Percentiles rank a stretch among this genome's conserved stretches.
phyloP scores from a whole-genome alignment of 1,140 invertebrate species.

The Teleopsis dalmanni region DNA sequence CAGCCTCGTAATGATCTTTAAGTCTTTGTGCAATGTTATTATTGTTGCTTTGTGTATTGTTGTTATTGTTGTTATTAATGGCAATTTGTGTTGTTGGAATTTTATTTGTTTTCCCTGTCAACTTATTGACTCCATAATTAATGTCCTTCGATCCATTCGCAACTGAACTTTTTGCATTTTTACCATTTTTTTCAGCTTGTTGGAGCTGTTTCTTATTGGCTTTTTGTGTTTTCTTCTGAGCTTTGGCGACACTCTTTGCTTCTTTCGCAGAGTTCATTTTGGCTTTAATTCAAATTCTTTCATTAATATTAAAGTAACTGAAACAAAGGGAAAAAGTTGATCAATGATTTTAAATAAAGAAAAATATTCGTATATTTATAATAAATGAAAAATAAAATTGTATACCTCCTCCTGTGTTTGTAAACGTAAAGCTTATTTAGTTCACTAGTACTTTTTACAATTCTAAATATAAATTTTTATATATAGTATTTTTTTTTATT shows the following conservation, averaged over 20 bases:
- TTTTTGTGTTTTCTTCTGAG: constrained; percentile 35
- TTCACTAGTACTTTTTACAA: too few species aligned
- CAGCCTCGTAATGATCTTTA: constrained; percentile 1
- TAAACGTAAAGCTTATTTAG: too few species aligned
- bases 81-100: neutral
- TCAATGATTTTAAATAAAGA: too few species aligned
- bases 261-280: constrained; percentile 35
- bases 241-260: constrained; percentile 28
- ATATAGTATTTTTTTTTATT: too few species aligned
- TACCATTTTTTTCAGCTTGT: constrained; percentile 23
- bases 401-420: too few species aligned
- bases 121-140: constrained; percentile 2
- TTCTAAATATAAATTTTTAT: too few species aligned
- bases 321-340: too few species aligned
- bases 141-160: neutral
- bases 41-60: constrained; percentile 19
- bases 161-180: constrained; percentile 8
- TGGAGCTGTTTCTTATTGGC: constrained; percentile 31
- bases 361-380: too few species aligned
- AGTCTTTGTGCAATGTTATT: constrained; percentile 20
- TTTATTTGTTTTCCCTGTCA: constrained; percentile 11
- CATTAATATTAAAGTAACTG: too few species aligned
- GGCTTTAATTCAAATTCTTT: neutral
- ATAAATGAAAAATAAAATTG: too few species aligned
- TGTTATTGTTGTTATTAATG: constrained; percentile 18